phyloP scores from a whole-genome alignment of 2,113 vertebrate genomes.

The Trochalopteron elliotii region DNA sequence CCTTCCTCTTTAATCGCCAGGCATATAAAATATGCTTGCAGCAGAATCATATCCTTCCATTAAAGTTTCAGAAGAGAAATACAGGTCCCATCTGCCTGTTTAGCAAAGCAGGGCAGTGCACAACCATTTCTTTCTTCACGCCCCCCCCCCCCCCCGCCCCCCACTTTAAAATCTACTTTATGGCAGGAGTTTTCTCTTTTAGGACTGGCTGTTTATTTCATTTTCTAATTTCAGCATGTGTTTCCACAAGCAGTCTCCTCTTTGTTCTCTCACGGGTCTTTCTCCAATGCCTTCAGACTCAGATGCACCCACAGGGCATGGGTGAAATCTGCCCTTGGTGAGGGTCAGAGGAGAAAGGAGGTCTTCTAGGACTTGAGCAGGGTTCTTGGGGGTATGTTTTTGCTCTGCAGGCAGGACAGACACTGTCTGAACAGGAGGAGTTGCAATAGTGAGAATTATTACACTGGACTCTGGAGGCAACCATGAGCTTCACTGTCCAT shows the following conservation, averaged over 20 bases:
- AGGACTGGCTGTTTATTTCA: not conserved
- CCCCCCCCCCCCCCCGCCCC: fast-evolving
- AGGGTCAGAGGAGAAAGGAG: not conserved
- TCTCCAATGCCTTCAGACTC: not conserved
- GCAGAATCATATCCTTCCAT: constrained; percentile 40
- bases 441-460: not conserved
- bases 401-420: not conserved
- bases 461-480: not conserved
- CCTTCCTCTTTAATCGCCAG: constrained; percentile 36
- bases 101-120: constrained; percentile 41
- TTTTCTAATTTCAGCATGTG: not conserved
- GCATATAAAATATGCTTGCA: constrained; percentile 28
- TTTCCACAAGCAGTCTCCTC: not conserved
- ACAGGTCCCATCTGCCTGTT: constrained; percentile 43
- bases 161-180: not conserved
- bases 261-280: not conserved
- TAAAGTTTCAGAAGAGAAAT: constrained; percentile 55
- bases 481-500: not conserved
- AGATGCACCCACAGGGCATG: not conserved
- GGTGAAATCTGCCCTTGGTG: not conserved
- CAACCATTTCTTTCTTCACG: not conserved
- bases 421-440: not conserved
- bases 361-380: not conserved
- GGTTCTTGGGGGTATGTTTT: not conserved
- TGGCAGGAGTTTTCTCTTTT: constrained; percentile 4